A percentile compares a stretch with the other conserved stretches of the same genome.
Evolutionary conservation across 2,113 vertebrate species (phyloP).

Genomic region (Scalopus aquaticus): DNA sequence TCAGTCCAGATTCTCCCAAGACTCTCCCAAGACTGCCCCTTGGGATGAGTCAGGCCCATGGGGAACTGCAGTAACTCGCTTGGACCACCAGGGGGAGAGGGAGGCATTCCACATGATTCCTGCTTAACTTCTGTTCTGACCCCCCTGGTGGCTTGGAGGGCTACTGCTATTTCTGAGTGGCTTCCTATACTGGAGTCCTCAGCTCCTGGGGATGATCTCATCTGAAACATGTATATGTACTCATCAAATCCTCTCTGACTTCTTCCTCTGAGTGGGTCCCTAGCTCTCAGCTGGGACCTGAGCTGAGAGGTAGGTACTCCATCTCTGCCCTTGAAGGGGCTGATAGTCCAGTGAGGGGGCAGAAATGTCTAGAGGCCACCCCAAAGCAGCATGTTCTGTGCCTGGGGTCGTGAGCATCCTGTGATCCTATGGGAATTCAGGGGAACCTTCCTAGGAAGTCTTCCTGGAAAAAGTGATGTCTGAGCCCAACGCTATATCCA

Average conservation of each 20-base stretch:
- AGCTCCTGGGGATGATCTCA: background rate
- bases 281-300: background rate
- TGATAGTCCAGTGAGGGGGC: background rate
- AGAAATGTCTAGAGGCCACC: background rate
- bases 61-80: conserved; percentile 17
- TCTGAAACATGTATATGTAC: background rate
- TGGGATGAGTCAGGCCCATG: background rate
- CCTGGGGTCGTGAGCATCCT: background rate
- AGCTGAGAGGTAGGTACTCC: background rate
- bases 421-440: background rate
- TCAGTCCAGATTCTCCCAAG: background rate
- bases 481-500: background rate
- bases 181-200: background rate
- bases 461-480: background rate
- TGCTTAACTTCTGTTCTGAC: conserved; percentile 20
- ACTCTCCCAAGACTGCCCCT: background rate
- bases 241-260: background rate
- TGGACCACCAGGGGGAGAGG: conserved; percentile 55
- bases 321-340: background rate
- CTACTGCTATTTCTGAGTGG: conserved; percentile 32
- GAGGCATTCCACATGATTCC: background rate
- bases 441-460: background rate
- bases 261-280: background rate
- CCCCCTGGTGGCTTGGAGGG: conserved; percentile 67
- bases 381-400: background rate